Evolutionary conservation across 2,888 invertebrate genomes (phyloP).

Genomic region (Muscina levida): DNA sequence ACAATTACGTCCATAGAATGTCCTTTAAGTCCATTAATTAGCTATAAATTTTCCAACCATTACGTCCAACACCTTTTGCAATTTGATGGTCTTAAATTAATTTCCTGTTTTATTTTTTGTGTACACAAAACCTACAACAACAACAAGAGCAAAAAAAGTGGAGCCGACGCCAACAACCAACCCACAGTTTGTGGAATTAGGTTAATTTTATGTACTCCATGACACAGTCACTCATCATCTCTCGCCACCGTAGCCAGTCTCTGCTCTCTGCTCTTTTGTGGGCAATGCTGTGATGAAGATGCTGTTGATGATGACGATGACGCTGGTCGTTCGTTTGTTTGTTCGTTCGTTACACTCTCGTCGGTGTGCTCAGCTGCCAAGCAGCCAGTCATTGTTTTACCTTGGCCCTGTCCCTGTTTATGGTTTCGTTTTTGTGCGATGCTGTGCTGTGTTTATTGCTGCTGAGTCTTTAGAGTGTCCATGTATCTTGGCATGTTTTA

Average conservation of each 20-base stretch:
- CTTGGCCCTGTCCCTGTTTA: slow-evolving; percentile 61
- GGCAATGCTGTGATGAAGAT: not conserved
- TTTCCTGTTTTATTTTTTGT: not conserved
- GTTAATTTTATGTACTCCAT: slow-evolving; percentile 61
- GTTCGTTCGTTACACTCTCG: too few relatives aligned
- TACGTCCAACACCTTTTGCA: slow-evolving; percentile 41
- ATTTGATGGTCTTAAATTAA: slow-evolving; percentile 48
- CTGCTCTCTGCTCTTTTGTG: not conserved
- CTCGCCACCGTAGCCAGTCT: slow-evolving; percentile 24
- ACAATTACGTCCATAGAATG: too few relatives aligned
- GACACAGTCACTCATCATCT: slow-evolving; percentile 27
- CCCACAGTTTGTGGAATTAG: slow-evolving; percentile 42
- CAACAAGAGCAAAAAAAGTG: slow-evolving; percentile 5
- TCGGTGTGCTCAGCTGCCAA: too few relatives aligned
- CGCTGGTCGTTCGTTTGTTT: not conserved
- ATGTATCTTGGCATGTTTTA: slow-evolving; percentile 15
- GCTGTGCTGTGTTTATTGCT: slow-evolving; percentile 7
- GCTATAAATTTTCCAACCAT: slow-evolving; percentile 34
- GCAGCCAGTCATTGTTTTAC: slow-evolving; percentile 57
- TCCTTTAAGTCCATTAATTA: slow-evolving; percentile 23
- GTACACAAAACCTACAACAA: not conserved
- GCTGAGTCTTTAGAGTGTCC: too few relatives aligned
- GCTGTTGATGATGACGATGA: not conserved
- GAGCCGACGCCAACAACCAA: slow-evolving; percentile 5
- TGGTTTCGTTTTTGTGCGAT: slow-evolving; percentile 1